Evolutionary conservation across 2,113 vertebrate genomes (phyloP).

Genomic region (Chascanopsetta lugubris): DNA sequence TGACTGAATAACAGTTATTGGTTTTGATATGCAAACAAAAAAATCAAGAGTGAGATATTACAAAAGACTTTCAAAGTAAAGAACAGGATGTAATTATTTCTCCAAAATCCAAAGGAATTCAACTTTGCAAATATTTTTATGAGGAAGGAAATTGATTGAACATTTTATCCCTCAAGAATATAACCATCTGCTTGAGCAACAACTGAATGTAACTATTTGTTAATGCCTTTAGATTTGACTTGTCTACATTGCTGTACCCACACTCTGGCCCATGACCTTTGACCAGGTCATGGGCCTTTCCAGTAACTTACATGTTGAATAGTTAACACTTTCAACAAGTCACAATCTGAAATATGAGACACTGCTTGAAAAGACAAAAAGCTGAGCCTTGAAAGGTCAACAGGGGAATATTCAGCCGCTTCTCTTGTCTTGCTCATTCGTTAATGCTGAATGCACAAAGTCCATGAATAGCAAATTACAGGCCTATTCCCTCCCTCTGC

Average conservation of each 20-base stretch:
- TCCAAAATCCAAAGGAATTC: background rate
- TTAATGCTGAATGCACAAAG: slow-evolving; percentile 34
- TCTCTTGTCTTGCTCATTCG: slow-evolving; percentile 41
- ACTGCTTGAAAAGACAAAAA: slow-evolving; percentile 9
- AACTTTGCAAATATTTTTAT: background rate
- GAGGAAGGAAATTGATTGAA: slow-evolving; percentile 32
- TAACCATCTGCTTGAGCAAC: background rate
- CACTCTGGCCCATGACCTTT: slow-evolving; percentile 8
- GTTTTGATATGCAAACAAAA: background rate
- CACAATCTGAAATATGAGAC: slow-evolving; percentile 45
- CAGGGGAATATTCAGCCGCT: slow-evolving; percentile 8
- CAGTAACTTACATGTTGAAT: slow-evolving; percentile 24
- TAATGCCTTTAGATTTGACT: background rate
- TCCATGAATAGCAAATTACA: slow-evolving; percentile 41
- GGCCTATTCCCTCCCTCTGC: background rate
- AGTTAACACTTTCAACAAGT: slow-evolving; percentile 46
- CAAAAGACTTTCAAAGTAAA: background rate
- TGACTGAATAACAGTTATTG: background rate
- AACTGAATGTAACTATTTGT: background rate
- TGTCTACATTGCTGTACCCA: fast-evolving
- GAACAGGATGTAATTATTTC: slow-evolving; percentile 3
- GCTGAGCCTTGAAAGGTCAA: slow-evolving; percentile 20
- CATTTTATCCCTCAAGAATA: background rate
- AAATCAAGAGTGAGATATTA: background rate
- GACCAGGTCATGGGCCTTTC: too few relatives aligned